Conservation (phyloP, 1,140 invertebrate genomes). For the Drosophila sp. region DNA sequence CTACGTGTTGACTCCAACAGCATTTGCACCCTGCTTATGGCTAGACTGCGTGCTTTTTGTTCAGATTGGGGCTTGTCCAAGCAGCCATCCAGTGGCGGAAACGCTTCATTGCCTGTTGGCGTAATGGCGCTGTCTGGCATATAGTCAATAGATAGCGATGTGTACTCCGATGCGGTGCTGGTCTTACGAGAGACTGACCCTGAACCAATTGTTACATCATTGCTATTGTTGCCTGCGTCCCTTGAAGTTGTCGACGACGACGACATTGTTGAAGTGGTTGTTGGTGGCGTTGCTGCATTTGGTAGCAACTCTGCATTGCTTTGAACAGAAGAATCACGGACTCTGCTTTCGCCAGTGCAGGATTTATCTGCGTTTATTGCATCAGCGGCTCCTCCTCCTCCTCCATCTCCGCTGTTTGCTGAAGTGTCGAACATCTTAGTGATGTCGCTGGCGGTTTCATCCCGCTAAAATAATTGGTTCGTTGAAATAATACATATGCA, state of each 20-base stretch:
- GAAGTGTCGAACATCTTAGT: conserved; percentile 83
- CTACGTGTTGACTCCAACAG: conserved; percentile 58
- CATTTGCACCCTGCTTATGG: conserved; percentile 66
- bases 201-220: conserved; percentile 85
- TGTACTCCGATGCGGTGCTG: conserved; percentile 85
- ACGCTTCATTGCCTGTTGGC: conserved; percentile 63
- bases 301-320: conserved; percentile 41
- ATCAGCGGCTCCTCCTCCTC: conserved; percentile 40
- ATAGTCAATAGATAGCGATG: conserved; percentile 85
- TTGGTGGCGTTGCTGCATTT: conserved; percentile 61
- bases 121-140: conserved; percentile 86
- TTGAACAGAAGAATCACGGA: conserved; percentile 39
- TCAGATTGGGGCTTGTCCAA: conserved; percentile 44
- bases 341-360: conserved; percentile 38
- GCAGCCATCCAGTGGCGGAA: conserved; percentile 44
- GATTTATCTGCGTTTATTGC: conserved; percentile 24
- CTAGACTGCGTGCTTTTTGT: conserved; percentile 55
- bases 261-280: conserved; percentile 75
- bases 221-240: conserved; percentile 74
- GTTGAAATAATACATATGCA: conserved; percentile 56
- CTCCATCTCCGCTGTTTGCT: conserved; percentile 62
- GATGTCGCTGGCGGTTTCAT: conserved; percentile 85
- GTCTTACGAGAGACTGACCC: conserved; percentile 86
- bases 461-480: conserved; percentile 79
- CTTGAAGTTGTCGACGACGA: conserved; percentile 69